Evolutionary conservation across 2,888 invertebrate genomes (phyloP), one percentile per base, ranked within the genome.

Genomic region (Laothoe populi): DNA sequence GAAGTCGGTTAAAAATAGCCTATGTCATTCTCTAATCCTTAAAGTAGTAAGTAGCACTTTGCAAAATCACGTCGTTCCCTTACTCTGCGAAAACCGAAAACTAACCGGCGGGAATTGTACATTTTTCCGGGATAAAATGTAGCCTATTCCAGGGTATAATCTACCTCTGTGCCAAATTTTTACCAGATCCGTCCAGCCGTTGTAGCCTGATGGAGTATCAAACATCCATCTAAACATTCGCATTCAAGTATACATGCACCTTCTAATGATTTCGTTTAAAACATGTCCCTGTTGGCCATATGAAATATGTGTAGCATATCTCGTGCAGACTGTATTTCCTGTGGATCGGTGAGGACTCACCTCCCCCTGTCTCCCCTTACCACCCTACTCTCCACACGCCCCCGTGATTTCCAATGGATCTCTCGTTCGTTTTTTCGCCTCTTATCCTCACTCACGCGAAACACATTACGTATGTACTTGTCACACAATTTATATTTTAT

Each of bases 331-430:
- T 80, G 81, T 84, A 83, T 79, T 80, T 83, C 82, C 53, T 35
- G 35, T 53, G 53, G 53, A 53, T 19, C 53, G 53, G 53, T 38
- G 48, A 48, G 53, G 16, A 31, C 26, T 31, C 48, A 24, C 48
- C 31, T 61, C 70, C 82, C 78, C 62, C 68, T 68, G 66, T 48
- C 63, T 21, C 21, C 21, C 64, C 59, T 58, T 63, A 60, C 63
- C 24, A 23, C 61, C 60, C 19, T 13, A 65, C 66, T 31, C 61
- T 59, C 58, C 61, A 65, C 44, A 61, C 67, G 62, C 67, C 77
- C 70, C 72, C 71, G 65, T 80, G 75, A 82, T 83, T 85, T 83
- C 83, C 86, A 83, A 84, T 84, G 78, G 79, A 80, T 80, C 76
- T 73, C 71, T 71, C 71, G 64, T 73, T 76, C 75, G 71, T 77